Evolutionary conservation across 2,888 invertebrate species (phyloP).

Genomic region (Acanthoscelides obtectus): DNA sequence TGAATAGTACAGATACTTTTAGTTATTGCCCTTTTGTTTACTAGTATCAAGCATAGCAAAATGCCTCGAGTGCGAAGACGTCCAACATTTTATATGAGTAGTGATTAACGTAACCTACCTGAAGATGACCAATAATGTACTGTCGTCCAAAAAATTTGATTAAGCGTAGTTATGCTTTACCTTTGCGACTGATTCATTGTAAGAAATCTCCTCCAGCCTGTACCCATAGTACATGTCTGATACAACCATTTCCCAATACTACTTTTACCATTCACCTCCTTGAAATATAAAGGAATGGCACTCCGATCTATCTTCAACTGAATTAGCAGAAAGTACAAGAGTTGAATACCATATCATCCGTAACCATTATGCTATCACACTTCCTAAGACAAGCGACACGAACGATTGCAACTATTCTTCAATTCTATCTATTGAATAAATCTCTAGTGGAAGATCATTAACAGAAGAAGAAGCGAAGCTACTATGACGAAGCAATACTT

Average conservation of each 20-base stretch:
- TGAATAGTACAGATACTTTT: no score
- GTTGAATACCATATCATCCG: neutral
- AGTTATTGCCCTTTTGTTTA: no score
- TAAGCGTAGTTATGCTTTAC: no score
- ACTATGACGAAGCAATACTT: neutral
- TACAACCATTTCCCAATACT: neutral
- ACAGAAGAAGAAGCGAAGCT: neutral
- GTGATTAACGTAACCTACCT: no score
- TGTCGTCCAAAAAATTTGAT: no score
- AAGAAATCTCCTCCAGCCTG: neutral
- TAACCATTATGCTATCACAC: neutral
- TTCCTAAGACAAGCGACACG: neutral
- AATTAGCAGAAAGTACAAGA: neutral
- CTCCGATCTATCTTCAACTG: neutral
- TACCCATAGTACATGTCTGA: neutral
- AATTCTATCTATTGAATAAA: neutral
- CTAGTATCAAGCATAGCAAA: no score
- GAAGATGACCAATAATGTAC: no score
- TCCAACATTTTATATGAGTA: no score
- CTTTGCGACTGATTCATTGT: no score
- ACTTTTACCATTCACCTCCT: neutral
- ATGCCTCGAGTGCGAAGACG: no score
- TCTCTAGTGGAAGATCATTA: neutral
- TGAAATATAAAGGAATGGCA: neutral
- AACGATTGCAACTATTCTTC: neutral